These are phyloP conservation scores for Helicoverpa armigera DNA, from an alignment of 1,140 invertebrate species.

Conservation along the genomic window DNA sequence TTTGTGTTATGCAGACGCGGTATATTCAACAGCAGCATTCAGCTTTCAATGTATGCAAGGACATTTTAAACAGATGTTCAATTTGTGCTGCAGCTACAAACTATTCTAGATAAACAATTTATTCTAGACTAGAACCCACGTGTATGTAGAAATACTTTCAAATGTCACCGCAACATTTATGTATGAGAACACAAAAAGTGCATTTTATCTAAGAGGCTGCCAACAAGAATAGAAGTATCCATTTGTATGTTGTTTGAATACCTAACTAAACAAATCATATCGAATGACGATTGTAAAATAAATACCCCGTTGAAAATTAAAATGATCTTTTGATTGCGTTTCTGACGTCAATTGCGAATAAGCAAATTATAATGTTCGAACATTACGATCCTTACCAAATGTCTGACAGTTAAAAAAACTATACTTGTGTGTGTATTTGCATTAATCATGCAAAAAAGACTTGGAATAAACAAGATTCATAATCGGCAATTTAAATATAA, in stretches of 20 bases:
- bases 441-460: not conserved
- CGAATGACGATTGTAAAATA: constrained; percentile 14
- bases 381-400: not conserved
- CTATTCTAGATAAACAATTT: no score
- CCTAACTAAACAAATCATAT: not conserved
- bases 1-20: not conserved
- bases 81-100: not conserved
- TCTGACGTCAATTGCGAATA: constrained; percentile 33
- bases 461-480: not conserved
- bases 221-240: not conserved
- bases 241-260: not conserved
- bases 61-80: constrained; percentile 14
- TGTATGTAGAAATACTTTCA: constrained; percentile 15
- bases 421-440: no score
- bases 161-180: constrained; percentile 7
- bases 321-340: constrained; percentile 34
- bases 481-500: not conserved
- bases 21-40: not conserved
- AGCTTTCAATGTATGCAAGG: constrained; percentile 3
- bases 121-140: constrained; percentile 16
- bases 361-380: constrained; percentile 5
- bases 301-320: constrained; percentile 7
- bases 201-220: not conserved
- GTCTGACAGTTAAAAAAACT: not conserved
- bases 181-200: not conserved